Conservation (phyloP, 1,140 invertebrate species). For the Leptopilina boulardi region DNA sequence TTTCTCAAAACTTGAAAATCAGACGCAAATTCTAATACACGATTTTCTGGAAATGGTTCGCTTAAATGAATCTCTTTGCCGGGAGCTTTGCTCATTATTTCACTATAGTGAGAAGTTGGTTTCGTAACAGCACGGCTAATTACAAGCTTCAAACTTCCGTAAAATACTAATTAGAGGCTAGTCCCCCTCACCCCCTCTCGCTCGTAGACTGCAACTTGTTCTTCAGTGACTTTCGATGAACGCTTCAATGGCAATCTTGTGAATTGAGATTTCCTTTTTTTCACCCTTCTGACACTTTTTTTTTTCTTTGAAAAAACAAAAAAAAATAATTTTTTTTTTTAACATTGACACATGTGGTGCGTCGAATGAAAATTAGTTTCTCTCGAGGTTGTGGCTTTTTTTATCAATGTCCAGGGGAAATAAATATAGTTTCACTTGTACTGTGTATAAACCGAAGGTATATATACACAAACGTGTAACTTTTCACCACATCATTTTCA, state of each 20-base stretch:
- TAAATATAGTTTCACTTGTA: slow-evolving; percentile 14
- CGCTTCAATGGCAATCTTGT: background rate
- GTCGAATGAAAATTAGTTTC: background rate
- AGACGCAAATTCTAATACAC: background rate
- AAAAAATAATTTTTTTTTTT: background rate
- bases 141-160: slow-evolving; percentile 30
- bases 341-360: background rate
- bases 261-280: background rate
- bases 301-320: background rate
- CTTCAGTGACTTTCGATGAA: slow-evolving; percentile 13
- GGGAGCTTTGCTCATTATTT: slow-evolving; percentile 14
- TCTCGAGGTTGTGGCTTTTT: background rate
- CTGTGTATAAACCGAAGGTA: too few relatives aligned
- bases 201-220: background rate
- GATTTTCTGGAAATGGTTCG: background rate
- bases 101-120: background rate
- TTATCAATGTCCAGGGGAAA: background rate
- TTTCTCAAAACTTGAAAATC: background rate
- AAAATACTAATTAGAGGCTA: slow-evolving; percentile 23
- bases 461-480: background rate
- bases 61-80: background rate
- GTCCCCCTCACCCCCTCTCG: background rate
- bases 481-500: slow-evolving; percentile 30
- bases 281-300: background rate
- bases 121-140: slow-evolving; percentile 7